phyloP scores from a whole-genome alignment of 2,888 invertebrate species.

The Archips xylosteana region DNA sequence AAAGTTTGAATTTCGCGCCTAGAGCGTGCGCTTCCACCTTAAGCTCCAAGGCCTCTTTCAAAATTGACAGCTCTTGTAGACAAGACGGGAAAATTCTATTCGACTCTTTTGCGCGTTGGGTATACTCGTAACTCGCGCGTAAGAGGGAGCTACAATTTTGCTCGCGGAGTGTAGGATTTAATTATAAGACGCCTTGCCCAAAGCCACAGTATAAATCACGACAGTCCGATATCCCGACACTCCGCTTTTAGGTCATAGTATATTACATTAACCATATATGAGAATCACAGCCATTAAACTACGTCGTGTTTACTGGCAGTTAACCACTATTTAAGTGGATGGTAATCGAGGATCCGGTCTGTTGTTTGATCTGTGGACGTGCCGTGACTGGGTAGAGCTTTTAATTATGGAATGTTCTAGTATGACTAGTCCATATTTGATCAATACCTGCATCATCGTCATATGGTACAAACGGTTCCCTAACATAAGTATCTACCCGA shows the following conservation, averaged over 20 bases:
- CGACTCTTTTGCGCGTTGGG: too few relatives aligned
- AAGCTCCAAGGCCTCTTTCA: too few relatives aligned
- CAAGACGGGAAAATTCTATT: too few relatives aligned
- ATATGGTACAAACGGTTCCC: too few relatives aligned
- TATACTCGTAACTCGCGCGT: too few relatives aligned
- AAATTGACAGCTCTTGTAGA: too few relatives aligned
- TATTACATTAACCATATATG: neutral
- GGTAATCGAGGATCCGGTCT: constrained; percentile 33
- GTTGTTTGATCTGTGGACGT: constrained; percentile 24
- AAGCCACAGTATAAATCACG: too few relatives aligned
- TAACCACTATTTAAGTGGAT: constrained; percentile 9
- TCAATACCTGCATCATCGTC: too few relatives aligned
- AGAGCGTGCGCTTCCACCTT: too few relatives aligned
- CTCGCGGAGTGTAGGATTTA: neutral
- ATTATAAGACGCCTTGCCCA: neutral
- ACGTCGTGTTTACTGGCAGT: constrained; percentile 1
- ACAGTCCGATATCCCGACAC: too few relatives aligned
- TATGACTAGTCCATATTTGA: neutral
- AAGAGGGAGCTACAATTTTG: neutral
- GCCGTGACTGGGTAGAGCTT: constrained; percentile 14
- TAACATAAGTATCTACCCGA: too few relatives aligned
- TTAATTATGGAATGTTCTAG: constrained; percentile 33
- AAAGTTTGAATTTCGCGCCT: too few relatives aligned
- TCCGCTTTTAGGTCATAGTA: neutral
- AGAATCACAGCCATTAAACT: neutral